A percentile compares a stretch with the other conserved stretches of the same genome.
Evolutionary conservation across 2,113 vertebrate genomes (phyloP).

Genomic region (Solea senegalensis): DNA sequence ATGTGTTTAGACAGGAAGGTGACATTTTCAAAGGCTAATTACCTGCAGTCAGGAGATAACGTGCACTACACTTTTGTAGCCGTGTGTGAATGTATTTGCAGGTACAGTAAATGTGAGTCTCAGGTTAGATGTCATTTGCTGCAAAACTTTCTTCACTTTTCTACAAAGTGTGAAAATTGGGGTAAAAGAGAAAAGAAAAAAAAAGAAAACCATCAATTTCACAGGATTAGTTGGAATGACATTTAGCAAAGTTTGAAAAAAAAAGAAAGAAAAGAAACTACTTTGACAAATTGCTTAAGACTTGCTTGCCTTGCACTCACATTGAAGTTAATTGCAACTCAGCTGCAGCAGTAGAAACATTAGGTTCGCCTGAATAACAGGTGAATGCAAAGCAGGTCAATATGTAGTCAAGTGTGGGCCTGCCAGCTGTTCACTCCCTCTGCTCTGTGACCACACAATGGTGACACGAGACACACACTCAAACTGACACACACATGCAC

Average conservation of each 20-base stretch:
- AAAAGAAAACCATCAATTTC: conserved; percentile 1
- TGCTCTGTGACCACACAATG: conserved; percentile 35
- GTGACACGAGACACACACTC: conserved; percentile 32
- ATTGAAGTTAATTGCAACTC: conserved; percentile 67
- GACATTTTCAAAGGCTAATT: conserved; percentile 44
- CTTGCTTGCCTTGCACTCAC: conserved; percentile 42
- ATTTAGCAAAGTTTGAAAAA: conserved; percentile 50
- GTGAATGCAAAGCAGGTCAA: conserved; percentile 80
- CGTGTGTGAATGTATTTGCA: conserved; percentile 8
- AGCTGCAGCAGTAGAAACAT: conserved; percentile 70
- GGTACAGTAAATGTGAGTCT: not conserved
- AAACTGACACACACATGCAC: conserved; percentile 14
- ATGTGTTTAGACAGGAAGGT: conserved; percentile 47
- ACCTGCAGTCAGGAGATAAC: conserved; percentile 39
- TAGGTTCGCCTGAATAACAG: conserved; percentile 74
- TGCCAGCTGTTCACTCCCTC: conserved; percentile 73
- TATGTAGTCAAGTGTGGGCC: conserved; percentile 70
- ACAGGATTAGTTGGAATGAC: conserved; percentile 41
- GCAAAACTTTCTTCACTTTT: conserved; percentile 1
- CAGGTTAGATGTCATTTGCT: conserved; percentile 5
- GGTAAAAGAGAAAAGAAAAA: conserved; percentile 1
- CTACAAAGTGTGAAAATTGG: conserved; percentile 20
- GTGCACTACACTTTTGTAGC: not conserved
- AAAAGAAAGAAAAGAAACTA: conserved; percentile 3
- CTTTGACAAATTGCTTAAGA: conserved; percentile 55